Conservation (phyloP, 1,140 invertebrate genomes). For the Bemisia tabaci region DNA sequence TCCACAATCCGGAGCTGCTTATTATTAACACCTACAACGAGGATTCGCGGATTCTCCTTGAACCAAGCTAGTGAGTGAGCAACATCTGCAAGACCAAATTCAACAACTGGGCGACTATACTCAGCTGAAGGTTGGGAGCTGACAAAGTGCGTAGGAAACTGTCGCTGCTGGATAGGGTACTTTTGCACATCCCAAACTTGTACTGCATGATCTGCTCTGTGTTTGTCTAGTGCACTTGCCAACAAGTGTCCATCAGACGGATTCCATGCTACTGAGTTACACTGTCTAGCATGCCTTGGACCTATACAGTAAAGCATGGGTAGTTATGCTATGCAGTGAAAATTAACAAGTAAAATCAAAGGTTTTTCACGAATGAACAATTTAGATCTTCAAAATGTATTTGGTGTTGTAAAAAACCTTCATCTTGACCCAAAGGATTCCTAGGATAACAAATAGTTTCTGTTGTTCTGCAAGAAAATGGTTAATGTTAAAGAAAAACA, state of each 20-base stretch:
- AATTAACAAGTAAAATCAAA: neutral
- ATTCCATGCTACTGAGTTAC: slow-evolving; percentile 81
- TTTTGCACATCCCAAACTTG: slow-evolving; percentile 64
- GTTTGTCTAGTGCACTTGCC: slow-evolving; percentile 72
- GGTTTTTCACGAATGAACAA: slow-evolving; percentile 21
- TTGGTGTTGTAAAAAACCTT: too few species aligned
- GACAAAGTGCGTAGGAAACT: neutral
- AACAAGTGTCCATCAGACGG: slow-evolving; percentile 67
- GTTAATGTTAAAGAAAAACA: too few species aligned
- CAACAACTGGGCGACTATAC: slow-evolving; percentile 18
- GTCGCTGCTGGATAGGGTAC: slow-evolving; percentile 24
- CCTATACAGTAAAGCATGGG: slow-evolving; percentile 43
- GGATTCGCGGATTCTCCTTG: slow-evolving; percentile 48
- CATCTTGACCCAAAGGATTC: too few species aligned
- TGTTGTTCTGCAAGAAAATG: too few species aligned
- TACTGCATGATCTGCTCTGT: slow-evolving; percentile 66
- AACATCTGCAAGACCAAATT: slow-evolving; percentile 60
- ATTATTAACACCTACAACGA: slow-evolving; percentile 75
- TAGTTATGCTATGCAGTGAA: neutral
- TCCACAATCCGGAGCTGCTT: slow-evolving; percentile 86
- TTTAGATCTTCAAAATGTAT: slow-evolving; percentile 12
- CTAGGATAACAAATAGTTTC: too few species aligned
- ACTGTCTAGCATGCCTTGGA: slow-evolving; percentile 64
- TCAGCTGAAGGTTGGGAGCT: neutral
- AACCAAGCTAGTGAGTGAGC: slow-evolving; percentile 79